Percentiles rank a stretch among this genome's conserved stretches.
phyloP scores from a whole-genome alignment of 2,888 invertebrate genomes.

The Lumbricus terrestris region DNA sequence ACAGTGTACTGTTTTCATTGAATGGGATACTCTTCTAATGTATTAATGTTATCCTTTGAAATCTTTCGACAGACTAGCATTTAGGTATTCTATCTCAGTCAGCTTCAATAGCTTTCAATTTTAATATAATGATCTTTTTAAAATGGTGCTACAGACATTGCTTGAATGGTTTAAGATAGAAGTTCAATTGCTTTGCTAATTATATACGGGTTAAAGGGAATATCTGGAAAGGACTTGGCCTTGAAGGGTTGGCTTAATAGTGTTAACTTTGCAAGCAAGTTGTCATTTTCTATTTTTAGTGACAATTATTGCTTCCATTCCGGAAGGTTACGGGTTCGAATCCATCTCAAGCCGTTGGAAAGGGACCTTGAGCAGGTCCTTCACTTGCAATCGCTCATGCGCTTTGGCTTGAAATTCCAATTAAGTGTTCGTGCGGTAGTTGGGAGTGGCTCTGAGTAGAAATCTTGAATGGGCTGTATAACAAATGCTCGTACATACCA shows the following conservation, averaged over 20 bases:
- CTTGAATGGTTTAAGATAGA: neutral
- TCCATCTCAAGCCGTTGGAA: too few relatives aligned
- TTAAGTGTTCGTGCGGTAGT: too few relatives aligned
- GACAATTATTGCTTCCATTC: neutral
- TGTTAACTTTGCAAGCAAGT: neutral
- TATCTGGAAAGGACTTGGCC: neutral
- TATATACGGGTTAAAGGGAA: neutral
- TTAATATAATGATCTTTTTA: neutral
- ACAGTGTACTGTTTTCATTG: neutral
- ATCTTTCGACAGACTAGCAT: neutral
- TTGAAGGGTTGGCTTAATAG: neutral
- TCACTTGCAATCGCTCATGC: too few relatives aligned
- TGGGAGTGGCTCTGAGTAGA: too few relatives aligned
- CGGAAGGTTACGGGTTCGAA: too few relatives aligned
- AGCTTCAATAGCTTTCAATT: neutral
- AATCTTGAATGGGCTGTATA: too few relatives aligned
- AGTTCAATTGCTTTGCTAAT: neutral
- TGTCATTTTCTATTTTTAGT: neutral
- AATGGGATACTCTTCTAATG: neutral
- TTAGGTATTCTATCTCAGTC: neutral
- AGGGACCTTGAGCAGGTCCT: too few relatives aligned
- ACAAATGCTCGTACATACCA: too few relatives aligned
- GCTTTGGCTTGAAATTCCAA: too few relatives aligned
- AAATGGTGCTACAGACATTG: neutral
- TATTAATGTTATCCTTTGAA: neutral